These are phyloP conservation scores for Protaetia brevitarsis DNA, from an alignment of 1,140 invertebrate species.

Conservation along the genomic window DNA sequence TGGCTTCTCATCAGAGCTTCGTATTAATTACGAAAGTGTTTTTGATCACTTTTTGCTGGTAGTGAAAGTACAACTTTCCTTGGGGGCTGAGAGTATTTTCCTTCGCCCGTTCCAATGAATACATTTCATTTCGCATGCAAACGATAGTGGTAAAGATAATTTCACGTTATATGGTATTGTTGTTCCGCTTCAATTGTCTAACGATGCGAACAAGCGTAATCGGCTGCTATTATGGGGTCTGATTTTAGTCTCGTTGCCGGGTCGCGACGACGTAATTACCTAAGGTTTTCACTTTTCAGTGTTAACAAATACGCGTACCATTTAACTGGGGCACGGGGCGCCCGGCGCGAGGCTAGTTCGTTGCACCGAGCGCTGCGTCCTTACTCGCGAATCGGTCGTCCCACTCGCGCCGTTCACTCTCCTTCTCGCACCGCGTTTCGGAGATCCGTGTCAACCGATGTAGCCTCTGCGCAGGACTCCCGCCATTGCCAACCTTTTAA, in stretches of 20 bases:
- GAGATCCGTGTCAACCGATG: conserved; percentile 37
- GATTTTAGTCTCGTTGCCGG: not conserved
- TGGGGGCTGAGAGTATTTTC: not conserved
- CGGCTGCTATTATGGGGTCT: not conserved
- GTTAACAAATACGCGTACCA: conserved; percentile 14
- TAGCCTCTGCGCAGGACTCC: conserved; percentile 31
- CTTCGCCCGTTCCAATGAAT: not conserved
- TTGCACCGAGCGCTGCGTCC: conserved; percentile 43
- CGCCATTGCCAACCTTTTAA: conserved; percentile 1
- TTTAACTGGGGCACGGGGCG: conserved; percentile 43
- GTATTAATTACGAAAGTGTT: too few species aligned
- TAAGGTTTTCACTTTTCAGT: conserved; percentile 45
- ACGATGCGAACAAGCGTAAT: not conserved
- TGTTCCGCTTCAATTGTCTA: conserved; percentile 12
- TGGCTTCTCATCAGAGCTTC: too few species aligned
- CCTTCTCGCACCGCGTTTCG: conserved; percentile 28
- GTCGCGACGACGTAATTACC: not conserved
- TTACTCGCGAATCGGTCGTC: conserved; percentile 35
- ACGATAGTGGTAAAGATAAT: not conserved
- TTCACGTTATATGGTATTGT: not conserved
- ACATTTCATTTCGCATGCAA: not conserved
- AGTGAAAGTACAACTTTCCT: not conserved
- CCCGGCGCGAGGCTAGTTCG: conserved; percentile 44
- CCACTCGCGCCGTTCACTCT: conserved; percentile 37
- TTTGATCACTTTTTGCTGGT: not conserved